Evolutionary conservation across 2,797 vertebrate genomes (phyloP), one percentile per base, ranked within the genome.

Genomic region (Moxostoma hubbsi): DNA sequence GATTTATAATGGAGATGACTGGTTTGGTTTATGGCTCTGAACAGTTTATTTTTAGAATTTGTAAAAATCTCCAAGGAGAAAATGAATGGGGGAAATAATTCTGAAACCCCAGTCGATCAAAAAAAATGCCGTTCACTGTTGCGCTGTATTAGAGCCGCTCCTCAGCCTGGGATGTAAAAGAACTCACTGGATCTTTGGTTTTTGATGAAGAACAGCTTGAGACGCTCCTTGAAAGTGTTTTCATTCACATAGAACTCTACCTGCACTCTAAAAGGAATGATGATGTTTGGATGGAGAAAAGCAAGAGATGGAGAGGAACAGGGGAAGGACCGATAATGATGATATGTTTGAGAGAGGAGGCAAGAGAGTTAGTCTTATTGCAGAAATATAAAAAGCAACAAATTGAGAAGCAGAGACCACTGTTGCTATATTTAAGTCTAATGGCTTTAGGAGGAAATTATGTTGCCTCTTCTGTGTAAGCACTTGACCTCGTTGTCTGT

Each of bases 191-290:
- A 96, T 93, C 94, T 93, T 93, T 96, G 94, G 93, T 95, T 95
- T 93, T 96, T 96, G 92, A 95, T 96, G 93, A 95, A 95, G 92
- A 95, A 95, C 84, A 96, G 90, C 91, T 96, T 96, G 81, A 95
- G 93, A 53, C 95, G 93, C 88, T 96, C 94, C 89, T 96, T 96
- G 90, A 95, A 96, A 16, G 94, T 95, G 89, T 95, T 95, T 87
- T 96, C 95, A 70, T 95, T 95, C 88, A 95, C 94, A 81, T 95
- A 96, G 90, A 96, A 96, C 89, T 95, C 94, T 63, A 95, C 94
- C 83, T 95, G 94, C 79, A 95, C 94, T 91, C 94, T 95, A 80
- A 75, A 67, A 77, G 63, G 75, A 87, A 83, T 86, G 49, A 66
- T 62, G 82, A 88, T 50, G 61, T 66, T 62, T 47, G 62, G 58